These are phyloP conservation scores for Gastrophryne carolinensis DNA, from an alignment of 2,797 vertebrate species.

Conservation along the genomic window DNA sequence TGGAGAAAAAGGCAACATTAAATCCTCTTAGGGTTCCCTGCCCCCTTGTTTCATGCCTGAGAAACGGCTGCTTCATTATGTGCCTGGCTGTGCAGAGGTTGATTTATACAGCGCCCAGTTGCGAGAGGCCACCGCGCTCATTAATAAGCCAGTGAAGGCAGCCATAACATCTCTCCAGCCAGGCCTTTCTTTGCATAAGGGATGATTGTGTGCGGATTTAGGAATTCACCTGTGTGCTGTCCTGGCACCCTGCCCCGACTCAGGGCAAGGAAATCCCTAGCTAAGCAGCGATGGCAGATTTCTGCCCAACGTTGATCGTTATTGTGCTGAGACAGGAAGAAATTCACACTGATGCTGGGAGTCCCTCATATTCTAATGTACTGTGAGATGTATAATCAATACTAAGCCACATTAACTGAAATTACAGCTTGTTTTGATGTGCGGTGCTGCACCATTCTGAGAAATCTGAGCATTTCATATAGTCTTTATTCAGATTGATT, in stretches of 20 bases:
- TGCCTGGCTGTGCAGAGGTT: slow-evolving; percentile 57
- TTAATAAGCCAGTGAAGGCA: slow-evolving; percentile 66
- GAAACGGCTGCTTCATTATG: slow-evolving; percentile 58
- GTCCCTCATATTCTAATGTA: slow-evolving; percentile 17
- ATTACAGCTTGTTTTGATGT: slow-evolving; percentile 12
- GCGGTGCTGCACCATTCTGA: not conserved
- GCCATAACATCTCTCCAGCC: slow-evolving; percentile 61
- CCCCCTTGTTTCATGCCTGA: slow-evolving; percentile 39
- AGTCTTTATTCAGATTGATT: not conserved
- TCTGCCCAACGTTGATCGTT: not conserved
- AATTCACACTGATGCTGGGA: slow-evolving; percentile 64
- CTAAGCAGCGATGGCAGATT: not conserved
- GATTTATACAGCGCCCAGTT: slow-evolving; percentile 66
- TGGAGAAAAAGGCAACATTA: slow-evolving; percentile 29
- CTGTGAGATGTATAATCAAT: slow-evolving; percentile 42
- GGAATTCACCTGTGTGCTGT: slow-evolving; percentile 71
- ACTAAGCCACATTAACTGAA: not conserved
- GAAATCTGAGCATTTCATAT: not conserved
- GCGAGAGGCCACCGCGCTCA: slow-evolving; percentile 60
- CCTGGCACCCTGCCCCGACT: slow-evolving; percentile 55
- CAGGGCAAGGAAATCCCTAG: not conserved
- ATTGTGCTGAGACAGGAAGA: slow-evolving; percentile 40
- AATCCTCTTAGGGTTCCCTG: slow-evolving; percentile 20
- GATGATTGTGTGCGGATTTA: slow-evolving; percentile 61
- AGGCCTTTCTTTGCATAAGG: slow-evolving; percentile 60